Evolutionary conservation across 1,140 invertebrate species (phyloP).

Genomic region (Steinernema khuongi): DNA sequence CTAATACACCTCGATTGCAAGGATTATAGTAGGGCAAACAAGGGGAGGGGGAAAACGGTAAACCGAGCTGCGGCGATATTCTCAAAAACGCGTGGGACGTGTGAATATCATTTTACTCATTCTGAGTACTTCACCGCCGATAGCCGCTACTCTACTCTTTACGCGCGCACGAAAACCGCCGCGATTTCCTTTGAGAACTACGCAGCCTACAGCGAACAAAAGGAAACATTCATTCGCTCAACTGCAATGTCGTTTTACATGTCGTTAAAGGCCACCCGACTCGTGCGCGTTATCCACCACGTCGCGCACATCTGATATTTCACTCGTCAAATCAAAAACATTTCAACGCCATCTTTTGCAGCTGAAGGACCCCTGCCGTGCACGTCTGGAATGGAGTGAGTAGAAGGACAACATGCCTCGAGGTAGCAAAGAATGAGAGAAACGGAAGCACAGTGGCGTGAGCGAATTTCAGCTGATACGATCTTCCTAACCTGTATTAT

Average conservation of each 20-base stretch:
- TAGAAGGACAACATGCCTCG: background rate
- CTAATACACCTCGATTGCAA: too few relatives aligned
- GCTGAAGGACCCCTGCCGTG: background rate
- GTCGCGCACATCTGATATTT: slow-evolving; percentile 6
- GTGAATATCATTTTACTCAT: background rate
- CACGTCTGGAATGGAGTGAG: background rate
- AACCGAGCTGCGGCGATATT: too few relatives aligned
- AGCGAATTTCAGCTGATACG: too few relatives aligned
- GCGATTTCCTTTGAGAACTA: background rate
- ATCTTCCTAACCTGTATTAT: too few relatives aligned
- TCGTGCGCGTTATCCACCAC: background rate
- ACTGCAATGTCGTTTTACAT: slow-evolving; percentile 12
- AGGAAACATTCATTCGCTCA: background rate
- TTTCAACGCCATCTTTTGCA: slow-evolving; percentile 9
- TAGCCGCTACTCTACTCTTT: too few relatives aligned
- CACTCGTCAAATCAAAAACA: slow-evolving; percentile 14
- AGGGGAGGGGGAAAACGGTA: too few relatives aligned
- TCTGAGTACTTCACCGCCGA: background rate
- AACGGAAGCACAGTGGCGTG: too few relatives aligned
- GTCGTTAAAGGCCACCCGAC: background rate
- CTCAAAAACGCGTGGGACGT: too few relatives aligned
- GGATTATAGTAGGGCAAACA: too few relatives aligned
- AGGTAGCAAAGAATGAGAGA: too few relatives aligned
- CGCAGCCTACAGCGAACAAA: background rate
- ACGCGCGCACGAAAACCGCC: too few relatives aligned